These are phyloP conservation scores for Blastomussa wellsi DNA, from an alignment of 92 coral and sea anemone genomes.

Conservation along the genomic window DNA sequence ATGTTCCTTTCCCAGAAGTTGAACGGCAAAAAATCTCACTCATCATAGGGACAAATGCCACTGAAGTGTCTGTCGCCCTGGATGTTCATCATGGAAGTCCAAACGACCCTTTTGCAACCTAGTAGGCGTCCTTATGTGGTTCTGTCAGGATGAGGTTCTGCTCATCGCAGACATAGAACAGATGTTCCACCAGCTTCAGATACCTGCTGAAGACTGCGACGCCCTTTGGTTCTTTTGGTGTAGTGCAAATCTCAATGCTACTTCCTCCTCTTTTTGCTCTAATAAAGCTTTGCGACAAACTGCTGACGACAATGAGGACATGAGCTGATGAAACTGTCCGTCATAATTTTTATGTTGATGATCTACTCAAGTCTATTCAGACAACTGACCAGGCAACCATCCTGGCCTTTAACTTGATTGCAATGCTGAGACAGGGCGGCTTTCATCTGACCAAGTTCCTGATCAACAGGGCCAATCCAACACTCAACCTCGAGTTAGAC, in stretches of 20 bases:
- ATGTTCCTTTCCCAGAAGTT: constrained; percentile 35
- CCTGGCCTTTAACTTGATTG: constrained; percentile 40
- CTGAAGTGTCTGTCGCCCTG: constrained; percentile 12
- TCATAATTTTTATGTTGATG: constrained; percentile 53
- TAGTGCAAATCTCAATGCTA: constrained; percentile 35
- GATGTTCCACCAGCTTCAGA: constrained; percentile 53
- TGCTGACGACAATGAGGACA: constrained; percentile 54
- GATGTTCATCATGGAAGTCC: constrained; percentile 11
- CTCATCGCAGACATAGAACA: constrained; percentile 51
- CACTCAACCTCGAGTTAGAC: no score
- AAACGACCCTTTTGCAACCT: constrained; percentile 41
- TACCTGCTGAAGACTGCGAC: constrained; percentile 34
- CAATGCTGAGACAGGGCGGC: constrained; percentile 45
- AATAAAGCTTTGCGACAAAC: constrained; percentile 51
- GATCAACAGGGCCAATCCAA: constrained; percentile 48
- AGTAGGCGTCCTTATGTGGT: constrained; percentile 47
- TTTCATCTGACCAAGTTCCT: constrained; percentile 54
- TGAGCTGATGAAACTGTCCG: constrained; percentile 41
- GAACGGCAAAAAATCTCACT: constrained; percentile 1
- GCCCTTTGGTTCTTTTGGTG: constrained; percentile 62
- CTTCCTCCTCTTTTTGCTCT: constrained; percentile 54
- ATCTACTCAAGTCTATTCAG: constrained; percentile 44
- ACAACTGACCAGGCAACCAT: constrained; percentile 36
- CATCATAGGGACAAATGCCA: constrained; percentile 6
- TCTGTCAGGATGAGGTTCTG: constrained; percentile 41